phyloP scores from a whole-genome alignment of 2,888 invertebrate species.

The Euproctis similis region DNA sequence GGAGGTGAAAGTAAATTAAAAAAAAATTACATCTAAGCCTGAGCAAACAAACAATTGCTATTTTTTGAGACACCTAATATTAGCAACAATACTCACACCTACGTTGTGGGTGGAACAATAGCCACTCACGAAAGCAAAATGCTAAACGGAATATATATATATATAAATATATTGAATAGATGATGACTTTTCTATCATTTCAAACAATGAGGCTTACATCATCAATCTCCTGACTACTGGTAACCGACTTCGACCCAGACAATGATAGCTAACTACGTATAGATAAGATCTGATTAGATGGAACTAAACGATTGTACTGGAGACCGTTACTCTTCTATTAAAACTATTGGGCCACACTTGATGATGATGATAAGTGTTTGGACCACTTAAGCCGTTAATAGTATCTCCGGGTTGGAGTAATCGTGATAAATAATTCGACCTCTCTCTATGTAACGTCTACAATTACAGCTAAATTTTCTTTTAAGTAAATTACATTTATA shows the following conservation, averaged over 20 bases:
- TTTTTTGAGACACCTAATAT: too few species aligned
- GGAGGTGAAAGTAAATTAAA: too few species aligned
- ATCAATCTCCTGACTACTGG: conserved; percentile 66
- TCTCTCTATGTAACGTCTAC: too few species aligned
- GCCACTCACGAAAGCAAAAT: conserved; percentile 24
- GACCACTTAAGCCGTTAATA: conserved; percentile 33
- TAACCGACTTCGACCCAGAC: conserved; percentile 40
- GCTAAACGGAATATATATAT: conserved; percentile 34
- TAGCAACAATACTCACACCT: too few species aligned
- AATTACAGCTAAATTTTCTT: too few species aligned
- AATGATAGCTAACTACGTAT: conserved; percentile 59
- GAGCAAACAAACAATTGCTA: too few species aligned
- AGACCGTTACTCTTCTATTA: conserved; percentile 52
- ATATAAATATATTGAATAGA: conserved; percentile 53
- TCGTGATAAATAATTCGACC: too few species aligned
- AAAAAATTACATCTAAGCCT: too few species aligned
- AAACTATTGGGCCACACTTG: conserved; percentile 57
- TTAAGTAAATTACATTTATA: too few species aligned
- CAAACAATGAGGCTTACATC: conserved; percentile 57
- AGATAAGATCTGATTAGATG: conserved; percentile 55
- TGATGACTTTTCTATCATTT: conserved; percentile 55
- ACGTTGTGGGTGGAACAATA: too few species aligned
- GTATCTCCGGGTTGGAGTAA: conserved; percentile 20
- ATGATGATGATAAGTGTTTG: conserved; percentile 40
- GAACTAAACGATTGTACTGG: conserved; percentile 61